Conservation (phyloP, 1,140 invertebrate genomes). For the Berghia stephanieae region DNA sequence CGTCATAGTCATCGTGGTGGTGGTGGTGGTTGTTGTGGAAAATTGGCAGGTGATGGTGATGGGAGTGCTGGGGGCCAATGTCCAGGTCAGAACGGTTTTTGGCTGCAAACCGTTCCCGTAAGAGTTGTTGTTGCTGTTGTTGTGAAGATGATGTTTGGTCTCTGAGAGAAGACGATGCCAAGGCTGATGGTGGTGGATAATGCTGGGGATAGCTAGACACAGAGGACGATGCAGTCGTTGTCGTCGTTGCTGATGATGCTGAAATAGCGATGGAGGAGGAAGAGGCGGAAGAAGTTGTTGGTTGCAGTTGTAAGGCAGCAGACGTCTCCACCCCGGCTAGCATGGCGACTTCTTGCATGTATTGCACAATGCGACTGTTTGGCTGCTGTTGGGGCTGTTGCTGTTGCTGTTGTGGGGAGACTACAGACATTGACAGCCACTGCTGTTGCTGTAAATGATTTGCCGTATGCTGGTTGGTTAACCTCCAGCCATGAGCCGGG, state of each 20-base stretch:
- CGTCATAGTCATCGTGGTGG: slow-evolving; percentile 41
- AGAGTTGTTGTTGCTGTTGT: neutral
- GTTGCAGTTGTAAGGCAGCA: slow-evolving; percentile 5
- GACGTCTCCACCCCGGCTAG: slow-evolving; percentile 53
- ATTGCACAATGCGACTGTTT: slow-evolving; percentile 58
- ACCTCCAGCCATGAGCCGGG: no score
- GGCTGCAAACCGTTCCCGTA: no score
- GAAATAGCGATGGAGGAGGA: neutral
- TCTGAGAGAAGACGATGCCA: no score
- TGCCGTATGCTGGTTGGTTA: no score
- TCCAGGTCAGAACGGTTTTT: no score
- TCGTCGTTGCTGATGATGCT: no score
- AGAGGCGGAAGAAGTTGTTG: slow-evolving; percentile 20
- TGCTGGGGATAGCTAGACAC: neutral
- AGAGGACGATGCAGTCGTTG: slow-evolving; percentile 19
- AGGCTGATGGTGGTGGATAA: neutral
- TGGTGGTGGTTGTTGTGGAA: neutral
- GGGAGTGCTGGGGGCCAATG: no score
- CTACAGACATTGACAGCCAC: no score
- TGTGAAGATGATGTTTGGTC: no score
- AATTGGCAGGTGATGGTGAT: no score
- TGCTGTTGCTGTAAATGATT: neutral
- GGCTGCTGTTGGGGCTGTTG: slow-evolving; percentile 32
- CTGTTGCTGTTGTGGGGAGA: neutral
- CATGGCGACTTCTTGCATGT: slow-evolving; percentile 65